These are phyloP conservation scores for Spheniscus mendiculus DNA, from an alignment of 2,113 vertebrate genomes.

Conservation along the genomic window DNA sequence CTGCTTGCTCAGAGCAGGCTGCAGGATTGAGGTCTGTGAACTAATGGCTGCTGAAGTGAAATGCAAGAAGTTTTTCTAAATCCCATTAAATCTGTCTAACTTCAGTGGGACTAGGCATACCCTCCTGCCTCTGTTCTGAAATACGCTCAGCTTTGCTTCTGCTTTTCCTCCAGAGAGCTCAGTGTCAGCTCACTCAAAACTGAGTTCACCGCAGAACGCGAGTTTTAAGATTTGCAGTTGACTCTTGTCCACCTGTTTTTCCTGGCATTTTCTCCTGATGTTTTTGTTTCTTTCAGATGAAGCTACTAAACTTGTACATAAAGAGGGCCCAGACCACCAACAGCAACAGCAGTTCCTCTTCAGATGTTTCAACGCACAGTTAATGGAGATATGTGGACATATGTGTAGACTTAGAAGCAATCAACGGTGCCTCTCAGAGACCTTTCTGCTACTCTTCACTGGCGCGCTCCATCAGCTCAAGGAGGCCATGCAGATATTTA, in stretches of 20 bases:
- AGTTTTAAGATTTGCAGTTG: neutral
- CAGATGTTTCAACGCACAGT: conserved; percentile 96
- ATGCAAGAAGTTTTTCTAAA: neutral
- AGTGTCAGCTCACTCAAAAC: neutral
- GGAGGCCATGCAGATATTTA: conserved; percentile 73
- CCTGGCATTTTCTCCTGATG: neutral
- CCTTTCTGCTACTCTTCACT: conserved; percentile 64
- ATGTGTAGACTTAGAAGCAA: conserved; percentile 67
- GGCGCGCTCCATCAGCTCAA: conserved; percentile 57
- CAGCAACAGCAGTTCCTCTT: conserved; percentile 97
- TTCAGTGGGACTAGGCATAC: neutral
- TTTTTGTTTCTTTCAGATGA: conserved; percentile 83
- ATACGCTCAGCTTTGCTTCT: neutral
- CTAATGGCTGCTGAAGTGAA: neutral
- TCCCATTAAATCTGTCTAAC: neutral
- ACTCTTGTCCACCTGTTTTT: neutral
- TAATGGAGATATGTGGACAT: conserved; percentile 76
- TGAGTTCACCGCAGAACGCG: accelerated
- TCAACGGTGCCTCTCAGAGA: conserved; percentile 76
- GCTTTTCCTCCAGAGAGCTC: neutral
- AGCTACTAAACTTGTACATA: conserved; percentile 96
- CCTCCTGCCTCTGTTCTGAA: neutral
- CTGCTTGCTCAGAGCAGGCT: neutral
- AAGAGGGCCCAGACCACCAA: conserved; percentile 94
- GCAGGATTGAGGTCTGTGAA: neutral